Base-by-base conservation (phyloP, 2,888 invertebrate genomes). In the Nomada hirtipes region DNA sequence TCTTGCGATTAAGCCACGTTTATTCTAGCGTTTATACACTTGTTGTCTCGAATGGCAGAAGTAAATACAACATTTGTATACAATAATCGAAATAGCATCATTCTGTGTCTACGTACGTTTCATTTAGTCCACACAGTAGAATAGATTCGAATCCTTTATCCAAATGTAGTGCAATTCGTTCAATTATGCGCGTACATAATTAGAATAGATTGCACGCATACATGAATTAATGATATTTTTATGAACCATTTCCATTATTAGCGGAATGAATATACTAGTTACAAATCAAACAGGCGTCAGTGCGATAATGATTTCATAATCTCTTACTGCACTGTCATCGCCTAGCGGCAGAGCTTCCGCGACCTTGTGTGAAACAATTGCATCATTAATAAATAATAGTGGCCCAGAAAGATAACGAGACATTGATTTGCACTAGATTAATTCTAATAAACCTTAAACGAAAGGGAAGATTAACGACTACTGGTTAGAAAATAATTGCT, bases 1-100 rank as follows among this genome's bases (percentile, higher is more conserved):
- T 60, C 29, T 26, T 20, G 26, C 42, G 53, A 63, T 42, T 29
- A 47, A 55, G 60, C 76, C 29, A 64, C 57, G 76, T 68, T 83
- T 77, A 84, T 71, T 60, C 81, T 71, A 36, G 7, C 36, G 47
- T 64, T 80, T 71, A 64, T 57, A 53, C 63, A 65, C 55, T 64
- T 47, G 65, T 63, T 63, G 53, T 72, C 70, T 47, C 69, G 70
- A 75, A 84, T 78, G 71, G 82, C 69, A 2, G 50, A 57, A 52
- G 26, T 3, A 59, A 18, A 60, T 44, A 42, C 26, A 70, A 79
- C 36, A 47, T 86, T 78, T 57, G 67, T 79, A 36, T 55, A 15
- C 26, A 60, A 61, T 57, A 73, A 68, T 68, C 73, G 78, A 61
- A 47, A 44, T 55, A 42, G 68, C 73, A 80, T 64, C 64, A 69